A percentile compares a stretch with the other conserved stretches of the same genome.
Conservation (phyloP, 1,140 invertebrate genomes). For the Catajapyx aquilonaris region DNA sequence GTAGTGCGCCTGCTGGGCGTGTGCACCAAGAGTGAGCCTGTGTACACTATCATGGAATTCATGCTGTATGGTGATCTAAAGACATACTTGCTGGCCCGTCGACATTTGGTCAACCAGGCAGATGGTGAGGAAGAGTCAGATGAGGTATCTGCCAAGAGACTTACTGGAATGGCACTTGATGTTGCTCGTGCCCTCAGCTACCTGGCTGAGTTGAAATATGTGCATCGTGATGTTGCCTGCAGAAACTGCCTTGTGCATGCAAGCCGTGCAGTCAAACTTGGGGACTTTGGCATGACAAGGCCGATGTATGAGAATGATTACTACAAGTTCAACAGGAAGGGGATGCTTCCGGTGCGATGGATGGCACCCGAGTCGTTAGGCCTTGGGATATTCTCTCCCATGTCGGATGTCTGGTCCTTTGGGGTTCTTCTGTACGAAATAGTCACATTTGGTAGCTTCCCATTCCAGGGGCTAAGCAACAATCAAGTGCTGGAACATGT, state of each 20-base stretch:
- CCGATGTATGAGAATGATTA: conserved; percentile 74
- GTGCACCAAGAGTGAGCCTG: conserved; percentile 60
- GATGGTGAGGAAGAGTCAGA: conserved; percentile 41
- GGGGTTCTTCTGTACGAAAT: conserved; percentile 68
- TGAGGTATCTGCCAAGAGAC: conserved; percentile 50
- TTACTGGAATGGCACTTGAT: conserved; percentile 70
- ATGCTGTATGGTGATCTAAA: conserved; percentile 85
- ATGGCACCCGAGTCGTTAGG: conserved; percentile 70
- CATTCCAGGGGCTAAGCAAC: conserved; percentile 67
- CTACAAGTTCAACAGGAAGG: conserved; percentile 64
- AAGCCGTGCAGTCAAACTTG: conserved; percentile 59
- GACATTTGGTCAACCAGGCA: conserved; percentile 51
- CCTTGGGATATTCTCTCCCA: conserved; percentile 59
- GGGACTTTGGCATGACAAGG: conserved; percentile 83
- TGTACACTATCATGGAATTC: conserved; percentile 82
- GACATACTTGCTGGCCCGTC: conserved; percentile 59
- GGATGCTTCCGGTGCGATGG: conserved; percentile 77
- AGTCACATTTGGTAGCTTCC: conserved; percentile 68
- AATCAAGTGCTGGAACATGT: conserved; percentile 62
- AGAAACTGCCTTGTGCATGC: conserved; percentile 75
- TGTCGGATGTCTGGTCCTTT: conserved; percentile 70
- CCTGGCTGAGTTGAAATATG: conserved; percentile 53
- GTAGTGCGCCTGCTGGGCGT: conserved; percentile 70
- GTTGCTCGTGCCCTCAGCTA: conserved; percentile 66
- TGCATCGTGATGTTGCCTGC: conserved; percentile 68